These are phyloP conservation scores for Nemopilema nomurai DNA, from an alignment of 30 jellyfish, hydroid and myxozoan species.

Conservation along the genomic window DNA sequence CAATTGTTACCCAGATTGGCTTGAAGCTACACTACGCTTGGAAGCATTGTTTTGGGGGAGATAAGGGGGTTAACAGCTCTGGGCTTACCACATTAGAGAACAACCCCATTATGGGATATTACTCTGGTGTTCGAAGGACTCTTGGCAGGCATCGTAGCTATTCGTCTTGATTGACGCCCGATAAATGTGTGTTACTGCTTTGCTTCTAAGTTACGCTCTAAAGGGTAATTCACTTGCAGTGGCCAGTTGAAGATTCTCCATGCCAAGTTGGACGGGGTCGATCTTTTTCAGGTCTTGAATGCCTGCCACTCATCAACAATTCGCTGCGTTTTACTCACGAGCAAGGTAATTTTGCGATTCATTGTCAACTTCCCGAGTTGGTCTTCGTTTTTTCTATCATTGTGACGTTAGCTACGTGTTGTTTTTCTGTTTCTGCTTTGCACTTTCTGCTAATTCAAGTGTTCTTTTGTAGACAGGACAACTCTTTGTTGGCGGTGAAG, in stretches of 20 bases:
- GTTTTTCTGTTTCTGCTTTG: neutral
- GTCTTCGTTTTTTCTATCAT: neutral
- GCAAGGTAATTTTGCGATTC: constrained; percentile 13
- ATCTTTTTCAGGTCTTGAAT: constrained; percentile 68
- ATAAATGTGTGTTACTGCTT: too few species aligned
- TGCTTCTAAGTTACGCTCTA: too few species aligned
- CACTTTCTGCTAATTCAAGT: neutral
- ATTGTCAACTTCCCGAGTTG: neutral
- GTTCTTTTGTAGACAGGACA: constrained; percentile 30
- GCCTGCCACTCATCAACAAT: constrained; percentile 88
- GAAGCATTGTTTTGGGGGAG: too few species aligned
- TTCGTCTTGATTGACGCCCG: too few species aligned
- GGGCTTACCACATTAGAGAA: too few species aligned
- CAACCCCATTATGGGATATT: too few species aligned
- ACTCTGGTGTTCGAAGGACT: too few species aligned
- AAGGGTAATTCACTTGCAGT: constrained; percentile 56
- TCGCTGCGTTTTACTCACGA: constrained; percentile 31
- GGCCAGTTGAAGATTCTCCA: constrained; percentile 81
- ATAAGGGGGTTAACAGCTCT: too few species aligned
- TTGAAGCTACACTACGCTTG: too few species aligned
- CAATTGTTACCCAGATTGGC: too few species aligned
- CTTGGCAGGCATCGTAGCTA: too few species aligned
- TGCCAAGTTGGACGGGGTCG: constrained; percentile 62
- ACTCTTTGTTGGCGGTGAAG: constrained; percentile 91
- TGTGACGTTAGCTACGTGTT: too few species aligned